Base-by-base conservation (phyloP, 2,797 vertebrate genomes). In the Aulostomus chinensis region DNA sequence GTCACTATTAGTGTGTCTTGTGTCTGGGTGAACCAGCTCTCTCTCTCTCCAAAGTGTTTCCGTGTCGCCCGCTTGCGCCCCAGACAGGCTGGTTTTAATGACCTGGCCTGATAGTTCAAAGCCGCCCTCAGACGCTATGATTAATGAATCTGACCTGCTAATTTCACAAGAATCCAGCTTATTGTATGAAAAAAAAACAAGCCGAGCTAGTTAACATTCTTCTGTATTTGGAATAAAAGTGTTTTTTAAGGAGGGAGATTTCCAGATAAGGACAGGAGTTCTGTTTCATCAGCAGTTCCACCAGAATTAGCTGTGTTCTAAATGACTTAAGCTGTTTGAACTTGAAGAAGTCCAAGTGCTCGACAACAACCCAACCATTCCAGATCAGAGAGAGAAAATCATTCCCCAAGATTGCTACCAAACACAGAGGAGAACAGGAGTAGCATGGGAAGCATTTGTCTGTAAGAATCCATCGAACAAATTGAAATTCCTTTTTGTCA, bases 81-180 rank as follows among this genome's bases (percentile, higher is more conserved):
- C 86, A 90, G 89, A 89, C 90, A 33, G 83, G 16, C 81, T 75
- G 73, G 34, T 42, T 86, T 76, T 91, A 91, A 91, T 88, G 87
- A 89, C 84, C 87, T 82, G 86, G 85, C 80, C 87, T 64, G 82
- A 85, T 84, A 57, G 83, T 90, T 91, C 90, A 92, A 92, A 92
- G 89, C 79, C 32, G 68, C 73, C 61, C 77, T 78, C 79, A 79
- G 77, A 79, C 69, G 59, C 77, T 55, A 82, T 92, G 89, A 92
- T 92, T 90, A 89, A 92, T 92, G 89, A 80, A 89, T 68, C 45
- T 74, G 87, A 89, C 82, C 87, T 43, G 61, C 87, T 87, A 89
- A 90, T 91, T 90, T 86, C 65, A 78, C 71, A 70, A 86, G 85
- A 90, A 90, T 87, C 88, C 85, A 68, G 65, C 73, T 85, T 86